A percentile compares a stretch with the other conserved stretches of the same genome.
Evolutionary conservation across 1,140 invertebrate genomes (phyloP).

Genomic region (Papilio glaucus): DNA sequence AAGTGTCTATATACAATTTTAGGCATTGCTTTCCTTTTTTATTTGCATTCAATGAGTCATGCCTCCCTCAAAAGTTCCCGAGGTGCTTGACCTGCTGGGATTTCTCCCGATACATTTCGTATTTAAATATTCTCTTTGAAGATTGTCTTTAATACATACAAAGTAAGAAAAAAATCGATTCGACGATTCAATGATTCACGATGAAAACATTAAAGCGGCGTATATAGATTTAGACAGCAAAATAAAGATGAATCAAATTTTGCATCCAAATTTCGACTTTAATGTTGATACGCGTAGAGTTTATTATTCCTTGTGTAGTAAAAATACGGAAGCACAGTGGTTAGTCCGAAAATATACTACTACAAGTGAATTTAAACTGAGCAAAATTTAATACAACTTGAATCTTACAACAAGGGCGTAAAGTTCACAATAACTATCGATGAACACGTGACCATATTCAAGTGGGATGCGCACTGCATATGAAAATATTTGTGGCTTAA

Average conservation of each 20-base stretch:
- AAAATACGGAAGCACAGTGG: conserved; percentile 36
- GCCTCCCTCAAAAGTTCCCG: background rate
- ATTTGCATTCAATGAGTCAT: background rate
- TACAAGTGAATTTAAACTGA: conserved; percentile 14
- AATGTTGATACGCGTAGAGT: background rate
- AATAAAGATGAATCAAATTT: background rate
- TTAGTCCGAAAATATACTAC: conserved; percentile 19
- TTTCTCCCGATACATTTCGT: background rate
- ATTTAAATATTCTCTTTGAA: conserved; percentile 24
- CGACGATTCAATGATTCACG: conserved; percentile 14
- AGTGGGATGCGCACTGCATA: conserved; percentile 23
- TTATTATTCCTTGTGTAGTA: conserved; percentile 21
- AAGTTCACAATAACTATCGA: background rate
- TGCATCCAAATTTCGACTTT: background rate
- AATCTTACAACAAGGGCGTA: background rate
- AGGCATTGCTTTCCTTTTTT: background rate
- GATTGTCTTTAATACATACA: conserved; percentile 9
- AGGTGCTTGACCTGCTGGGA: background rate
- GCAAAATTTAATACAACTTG: background rate
- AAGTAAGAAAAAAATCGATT: conserved; percentile 18
- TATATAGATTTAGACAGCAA: conserved; percentile 14
- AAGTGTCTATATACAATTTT: background rate
- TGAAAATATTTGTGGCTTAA: conserved; percentile 22
- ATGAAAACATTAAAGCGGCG: conserved; percentile 14
- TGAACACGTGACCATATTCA: background rate